A percentile compares a stretch with the other conserved stretches of the same genome.
phyloP scores from a whole-genome alignment of 1,140 invertebrate genomes.

The Heliothis subflexa region DNA sequence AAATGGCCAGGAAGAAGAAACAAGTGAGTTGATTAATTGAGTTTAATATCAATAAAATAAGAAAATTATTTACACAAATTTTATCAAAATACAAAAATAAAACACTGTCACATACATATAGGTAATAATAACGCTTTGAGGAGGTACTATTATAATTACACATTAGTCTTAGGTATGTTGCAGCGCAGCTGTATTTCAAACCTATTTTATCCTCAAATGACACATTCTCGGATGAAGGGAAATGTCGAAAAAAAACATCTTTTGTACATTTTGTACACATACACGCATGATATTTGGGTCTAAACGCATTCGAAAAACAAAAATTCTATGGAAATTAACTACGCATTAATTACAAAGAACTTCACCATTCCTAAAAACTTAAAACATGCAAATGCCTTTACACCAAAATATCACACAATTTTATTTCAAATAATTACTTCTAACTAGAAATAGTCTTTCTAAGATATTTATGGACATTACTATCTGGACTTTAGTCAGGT shows the following conservation, averaged over 20 bases:
- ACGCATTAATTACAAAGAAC: conserved; percentile 13
- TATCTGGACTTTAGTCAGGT: conserved; percentile 32
- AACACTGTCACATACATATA: conserved; percentile 84
- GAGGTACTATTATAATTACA: conserved; percentile 70
- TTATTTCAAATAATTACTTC: conserved; percentile 30
- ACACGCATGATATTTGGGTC: conserved; percentile 38
- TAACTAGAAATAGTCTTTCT: conserved; percentile 33
- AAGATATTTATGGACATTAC: conserved; percentile 41
- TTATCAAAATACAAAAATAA: conserved; percentile 87
- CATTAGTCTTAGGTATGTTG: conserved; percentile 66
- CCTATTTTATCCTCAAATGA: conserved; percentile 53
- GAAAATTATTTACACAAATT: conserved; percentile 86
- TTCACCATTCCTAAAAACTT: conserved; percentile 1
- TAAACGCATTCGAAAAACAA: conserved; percentile 2
- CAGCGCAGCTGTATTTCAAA: conserved; percentile 56
- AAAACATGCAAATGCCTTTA: conserved; percentile 19
- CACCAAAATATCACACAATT: conserved; percentile 41
- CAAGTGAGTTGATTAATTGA: conserved; percentile 78
- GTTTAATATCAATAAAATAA: conserved; percentile 87
- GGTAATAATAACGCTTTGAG: conserved; percentile 72
- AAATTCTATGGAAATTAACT: conserved; percentile 3
- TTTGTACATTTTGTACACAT: conserved; percentile 57
- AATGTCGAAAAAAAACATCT: conserved; percentile 63
- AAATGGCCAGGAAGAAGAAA: conserved; percentile 36
- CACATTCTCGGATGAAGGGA: conserved; percentile 66